Percentiles rank a stretch among this genome's conserved stretches.
Conservation (phyloP, 2,113 vertebrate species). For the Tympanuchus pallidicinctus region DNA sequence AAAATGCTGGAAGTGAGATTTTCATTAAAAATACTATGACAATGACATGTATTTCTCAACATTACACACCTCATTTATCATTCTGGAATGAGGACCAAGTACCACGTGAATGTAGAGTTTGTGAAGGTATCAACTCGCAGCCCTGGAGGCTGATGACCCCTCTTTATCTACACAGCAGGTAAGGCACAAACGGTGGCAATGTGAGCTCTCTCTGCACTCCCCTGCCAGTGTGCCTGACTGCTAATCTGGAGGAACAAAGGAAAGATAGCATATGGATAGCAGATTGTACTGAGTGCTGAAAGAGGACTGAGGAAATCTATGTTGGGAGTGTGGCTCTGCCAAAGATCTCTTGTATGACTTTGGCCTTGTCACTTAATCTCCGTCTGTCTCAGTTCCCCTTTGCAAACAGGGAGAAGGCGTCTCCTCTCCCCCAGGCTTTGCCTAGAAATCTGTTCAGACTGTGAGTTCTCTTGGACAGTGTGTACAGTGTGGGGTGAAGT, state of each 20-base stretch:
- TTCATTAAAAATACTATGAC: conserved; percentile 19
- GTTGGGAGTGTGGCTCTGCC: conserved; percentile 64
- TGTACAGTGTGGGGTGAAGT: not conserved
- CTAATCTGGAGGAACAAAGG: conserved; percentile 64
- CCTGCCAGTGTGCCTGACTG: conserved; percentile 64
- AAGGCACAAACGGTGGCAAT: conserved; percentile 63
- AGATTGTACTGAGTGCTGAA: conserved; percentile 62
- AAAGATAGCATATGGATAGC: conserved; percentile 73
- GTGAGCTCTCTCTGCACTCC: conserved; percentile 47
- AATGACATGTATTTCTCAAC: conserved; percentile 43
- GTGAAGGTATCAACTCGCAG: conserved; percentile 51
- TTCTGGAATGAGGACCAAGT: conserved; percentile 41
- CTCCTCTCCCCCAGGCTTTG: conserved; percentile 53
- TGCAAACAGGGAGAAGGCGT: conserved; percentile 31
- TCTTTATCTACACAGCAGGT: conserved; percentile 70
- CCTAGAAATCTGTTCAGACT: conserved; percentile 46
- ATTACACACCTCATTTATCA: conserved; percentile 57
- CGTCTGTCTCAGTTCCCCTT: conserved; percentile 53
- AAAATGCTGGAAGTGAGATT: conserved; percentile 39
- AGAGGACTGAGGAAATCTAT: conserved; percentile 69
- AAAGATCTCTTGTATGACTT: conserved; percentile 67
- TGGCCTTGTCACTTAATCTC: conserved; percentile 72
- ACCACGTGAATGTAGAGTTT: conserved; percentile 49
- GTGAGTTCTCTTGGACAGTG: conserved; percentile 16
- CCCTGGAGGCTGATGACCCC: conserved; percentile 62